Percentiles rank a stretch among this genome's conserved stretches.
Conservation (phyloP, 2,888 invertebrate species). For the Spatulosminthurus flaviceps region DNA sequence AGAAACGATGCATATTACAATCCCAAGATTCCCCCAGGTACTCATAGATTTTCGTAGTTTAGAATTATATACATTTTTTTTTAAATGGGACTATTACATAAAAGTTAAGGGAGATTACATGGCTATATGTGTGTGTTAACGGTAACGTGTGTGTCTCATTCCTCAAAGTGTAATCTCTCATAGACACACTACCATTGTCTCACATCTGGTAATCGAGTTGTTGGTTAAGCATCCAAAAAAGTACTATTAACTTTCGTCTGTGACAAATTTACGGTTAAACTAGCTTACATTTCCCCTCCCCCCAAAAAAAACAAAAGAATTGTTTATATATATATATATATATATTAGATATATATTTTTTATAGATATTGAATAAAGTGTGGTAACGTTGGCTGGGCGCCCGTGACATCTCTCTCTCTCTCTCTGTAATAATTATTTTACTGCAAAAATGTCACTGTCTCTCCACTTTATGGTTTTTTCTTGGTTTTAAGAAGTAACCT, state of each 20-base stretch:
- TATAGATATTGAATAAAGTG: slow-evolving; percentile 11
- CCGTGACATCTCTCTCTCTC: background rate
- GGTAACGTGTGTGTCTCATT: background rate
- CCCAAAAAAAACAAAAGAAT: background rate
- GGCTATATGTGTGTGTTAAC: slow-evolving; percentile 1
- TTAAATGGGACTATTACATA: background rate
- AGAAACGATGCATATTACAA: no score
- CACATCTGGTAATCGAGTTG: slow-evolving; percentile 1
- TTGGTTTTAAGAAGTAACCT: background rate
- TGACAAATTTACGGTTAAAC: slow-evolving; percentile 14
- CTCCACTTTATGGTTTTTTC: background rate
- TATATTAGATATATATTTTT: no score
- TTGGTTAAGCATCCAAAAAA: background rate
- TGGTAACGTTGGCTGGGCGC: slow-evolving; percentile 8
- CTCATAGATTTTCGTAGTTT: no score
- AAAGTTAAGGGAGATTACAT: background rate
- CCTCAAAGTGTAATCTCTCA: background rate
- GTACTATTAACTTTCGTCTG: background rate
- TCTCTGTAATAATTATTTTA: slow-evolving; percentile 2
- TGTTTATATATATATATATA: no score
- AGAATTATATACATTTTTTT: no score
- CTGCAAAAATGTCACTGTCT: background rate
- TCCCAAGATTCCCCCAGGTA: no score
- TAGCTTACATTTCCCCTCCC: background rate
- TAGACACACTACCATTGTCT: no score